phyloP scores from a whole-genome alignment of 2,113 vertebrate genomes.

The Glaucidium brasilianum region DNA sequence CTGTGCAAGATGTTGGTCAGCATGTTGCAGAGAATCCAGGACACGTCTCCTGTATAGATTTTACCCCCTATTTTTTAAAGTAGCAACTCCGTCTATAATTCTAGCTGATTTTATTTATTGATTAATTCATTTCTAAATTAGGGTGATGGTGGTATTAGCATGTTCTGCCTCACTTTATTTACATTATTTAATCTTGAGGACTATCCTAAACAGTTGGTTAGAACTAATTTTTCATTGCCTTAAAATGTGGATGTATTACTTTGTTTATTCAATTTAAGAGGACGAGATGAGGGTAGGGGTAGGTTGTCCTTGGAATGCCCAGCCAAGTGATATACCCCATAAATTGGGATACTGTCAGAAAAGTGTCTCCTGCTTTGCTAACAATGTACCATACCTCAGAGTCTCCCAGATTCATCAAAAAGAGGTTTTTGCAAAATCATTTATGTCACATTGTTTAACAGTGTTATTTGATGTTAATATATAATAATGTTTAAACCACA shows the following conservation, averaged over 20 bases:
- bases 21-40: neutral
- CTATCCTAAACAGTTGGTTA: neutral
- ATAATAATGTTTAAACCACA: neutral
- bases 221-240: neutral
- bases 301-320: neutral
- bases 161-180: neutral
- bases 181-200: neutral
- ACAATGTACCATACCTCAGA: neutral
- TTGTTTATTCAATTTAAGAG: neutral
- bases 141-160: neutral
- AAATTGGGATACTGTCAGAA: neutral
- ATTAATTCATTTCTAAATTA: neutral
- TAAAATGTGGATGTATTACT: neutral
- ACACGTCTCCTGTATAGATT: neutral
- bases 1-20: neutral
- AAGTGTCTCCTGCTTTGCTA: neutral
- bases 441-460: neutral
- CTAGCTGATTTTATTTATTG: neutral
- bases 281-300: neutral
- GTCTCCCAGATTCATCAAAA: neutral
- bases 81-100: neutral
- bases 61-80: neutral
- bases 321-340: neutral
- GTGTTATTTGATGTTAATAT: neutral
- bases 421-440: neutral